Base-by-base conservation (phyloP, 2,113 vertebrate genomes). In the Malurus elegans region DNA sequence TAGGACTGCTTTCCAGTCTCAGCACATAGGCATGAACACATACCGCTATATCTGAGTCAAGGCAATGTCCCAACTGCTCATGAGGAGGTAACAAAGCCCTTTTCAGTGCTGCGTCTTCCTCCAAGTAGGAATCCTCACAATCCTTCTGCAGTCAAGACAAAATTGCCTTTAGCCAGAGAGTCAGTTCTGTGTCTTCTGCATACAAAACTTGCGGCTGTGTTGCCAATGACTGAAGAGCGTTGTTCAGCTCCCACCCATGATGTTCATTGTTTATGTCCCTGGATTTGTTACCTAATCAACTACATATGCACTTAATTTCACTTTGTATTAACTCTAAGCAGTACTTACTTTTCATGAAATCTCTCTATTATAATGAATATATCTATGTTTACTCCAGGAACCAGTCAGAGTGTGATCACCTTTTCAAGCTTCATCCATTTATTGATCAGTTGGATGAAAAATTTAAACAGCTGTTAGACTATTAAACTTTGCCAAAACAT, bases 371-470 rank as follows among this genome's bases (percentile, higher is more conserved):
- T 70, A 82, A 76, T 42, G 18, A 84, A 24, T 76, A 73, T 44
- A 45, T 61, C 60, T 62, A 6, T 11, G 9, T 51, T 95, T 76
- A 69, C 29, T 26, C 18, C 79, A 82, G 13, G 47, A 96, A 81
- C 38, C 47, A 69, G 62, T 57, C 54, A 79, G 48, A 67, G 44
- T 45, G 26, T 60, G 69, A 96, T 50, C 44, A 53, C 47, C 58
- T 87, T 94, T 95, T 88, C 93, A 93, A 94, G 86, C 84, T 91
- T 94, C 89, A 94, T 45, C 51, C 66, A 73, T 48, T 88, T 92
- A 90, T 51, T 75, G 92, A 96, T 92, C 93, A 86, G 65, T 58
- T 78, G 58, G 56, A 65, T 83, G 73, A 97, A 94, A 92, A 96
- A 81, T 67, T 69, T 83, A 78, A 96, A 79, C 40, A 93, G 84